Percentiles rank a stretch among this genome's conserved stretches.
Evolutionary conservation across 2,797 vertebrate species (phyloP).

Genomic region (Acanthurus lineatus): DNA sequence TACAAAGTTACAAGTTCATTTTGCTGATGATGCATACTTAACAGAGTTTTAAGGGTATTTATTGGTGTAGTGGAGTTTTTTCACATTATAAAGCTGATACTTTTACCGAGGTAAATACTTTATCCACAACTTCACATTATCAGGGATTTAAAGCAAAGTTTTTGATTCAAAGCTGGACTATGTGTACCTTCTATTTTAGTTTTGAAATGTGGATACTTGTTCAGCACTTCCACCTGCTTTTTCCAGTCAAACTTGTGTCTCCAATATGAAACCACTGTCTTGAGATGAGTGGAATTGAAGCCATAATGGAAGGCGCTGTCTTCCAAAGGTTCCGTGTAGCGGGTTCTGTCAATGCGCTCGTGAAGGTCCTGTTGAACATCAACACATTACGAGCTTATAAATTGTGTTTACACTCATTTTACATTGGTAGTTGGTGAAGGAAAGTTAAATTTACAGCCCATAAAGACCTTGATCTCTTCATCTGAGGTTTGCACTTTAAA

Average conservation of each 20-base stretch:
- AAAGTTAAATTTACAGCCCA: background rate
- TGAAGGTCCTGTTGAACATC: conserved; percentile 87
- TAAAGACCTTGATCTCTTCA: conserved; percentile 86
- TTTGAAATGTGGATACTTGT: conserved; percentile 91
- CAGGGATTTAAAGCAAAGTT: background rate
- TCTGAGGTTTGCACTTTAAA: conserved; percentile 88
- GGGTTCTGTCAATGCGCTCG: conserved; percentile 86
- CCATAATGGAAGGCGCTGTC: conserved; percentile 89
- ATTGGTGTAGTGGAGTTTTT: no score
- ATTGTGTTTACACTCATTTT: background rate
- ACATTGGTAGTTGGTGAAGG: no score
- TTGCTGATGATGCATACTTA: no score
- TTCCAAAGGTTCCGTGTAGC: conserved; percentile 85
- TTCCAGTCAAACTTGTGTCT: conserved; percentile 90
- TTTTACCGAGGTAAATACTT: no score
- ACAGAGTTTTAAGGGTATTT: no score
- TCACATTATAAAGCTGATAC: no score
- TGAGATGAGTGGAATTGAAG: conserved; percentile 88
- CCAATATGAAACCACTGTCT: conserved; percentile 89
- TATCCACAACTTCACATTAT: background rate
- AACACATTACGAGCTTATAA: background rate
- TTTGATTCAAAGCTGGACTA: background rate
- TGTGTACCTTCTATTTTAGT: conserved; percentile 92
- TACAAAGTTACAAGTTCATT: no score
- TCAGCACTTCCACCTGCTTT: conserved; percentile 88